Evolutionary conservation across 2,797 vertebrate species (phyloP).

Genomic region (Iguana delicatissima): DNA sequence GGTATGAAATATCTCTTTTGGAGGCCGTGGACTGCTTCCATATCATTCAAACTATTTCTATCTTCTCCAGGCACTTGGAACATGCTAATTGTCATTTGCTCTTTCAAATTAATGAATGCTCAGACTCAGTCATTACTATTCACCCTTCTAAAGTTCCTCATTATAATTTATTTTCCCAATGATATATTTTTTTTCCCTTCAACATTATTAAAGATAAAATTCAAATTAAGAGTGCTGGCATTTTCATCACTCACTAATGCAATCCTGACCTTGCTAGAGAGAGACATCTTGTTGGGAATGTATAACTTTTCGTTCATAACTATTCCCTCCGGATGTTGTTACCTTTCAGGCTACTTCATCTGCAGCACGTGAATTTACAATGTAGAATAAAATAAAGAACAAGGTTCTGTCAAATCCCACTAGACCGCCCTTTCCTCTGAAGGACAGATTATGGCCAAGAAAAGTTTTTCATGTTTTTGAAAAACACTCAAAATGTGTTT

Average conservation of each 20-base stretch:
- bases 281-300: conserved; percentile 58
- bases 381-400: conserved; percentile 51
- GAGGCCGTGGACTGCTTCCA: background rate
- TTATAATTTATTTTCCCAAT: conserved; percentile 43
- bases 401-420: conserved; percentile 34
- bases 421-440: conserved; percentile 18
- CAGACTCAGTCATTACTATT: conserved; percentile 19
- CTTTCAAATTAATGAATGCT: conserved; percentile 34
- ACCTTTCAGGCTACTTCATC: conserved; percentile 34
- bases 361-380: conserved; percentile 39
- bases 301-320: conserved; percentile 30
- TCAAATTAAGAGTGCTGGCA: conserved; percentile 41
- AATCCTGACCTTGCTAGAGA: conserved; percentile 51
- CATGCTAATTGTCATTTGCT: conserved; percentile 18
- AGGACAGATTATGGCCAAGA: conserved; percentile 29
- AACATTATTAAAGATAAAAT: conserved; percentile 53
- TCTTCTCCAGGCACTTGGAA: conserved; percentile 18
- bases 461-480: conserved; percentile 44
- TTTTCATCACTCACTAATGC: conserved; percentile 47
- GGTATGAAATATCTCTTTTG: conserved; percentile 1
- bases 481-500: background rate
- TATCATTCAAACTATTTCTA: background rate
- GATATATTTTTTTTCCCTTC: conserved; percentile 27
- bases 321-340: conserved; percentile 52
- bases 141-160: conserved; percentile 15